Evolutionary conservation across 1,140 invertebrate genomes (phyloP).

Genomic region (Nasonia vitripennis): DNA sequence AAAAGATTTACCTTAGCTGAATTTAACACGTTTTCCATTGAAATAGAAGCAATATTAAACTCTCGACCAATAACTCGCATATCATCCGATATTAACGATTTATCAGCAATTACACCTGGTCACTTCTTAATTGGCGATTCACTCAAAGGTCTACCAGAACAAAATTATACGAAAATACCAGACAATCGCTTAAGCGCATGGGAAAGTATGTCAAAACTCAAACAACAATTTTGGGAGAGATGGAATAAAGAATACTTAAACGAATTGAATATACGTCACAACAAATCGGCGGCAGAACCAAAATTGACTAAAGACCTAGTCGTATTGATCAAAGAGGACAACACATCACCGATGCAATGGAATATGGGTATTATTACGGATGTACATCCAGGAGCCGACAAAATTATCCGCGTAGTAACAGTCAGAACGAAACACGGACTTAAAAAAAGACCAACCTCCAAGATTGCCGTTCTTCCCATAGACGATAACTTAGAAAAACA

Average conservation of each 20-base stretch:
- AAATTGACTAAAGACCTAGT: not conserved
- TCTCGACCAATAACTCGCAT: not conserved
- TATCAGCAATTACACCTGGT: not conserved
- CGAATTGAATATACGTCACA: not conserved
- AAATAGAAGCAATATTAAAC: not conserved
- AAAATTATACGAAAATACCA: not conserved
- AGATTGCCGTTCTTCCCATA: not conserved
- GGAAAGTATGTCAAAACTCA: not conserved
- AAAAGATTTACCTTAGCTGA: not conserved
- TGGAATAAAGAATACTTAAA: slow-evolving; percentile 34
- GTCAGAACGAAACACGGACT: no score
- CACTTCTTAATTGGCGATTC: slow-evolving; percentile 25
- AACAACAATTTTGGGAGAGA: slow-evolving; percentile 21
- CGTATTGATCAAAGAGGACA: not conserved
- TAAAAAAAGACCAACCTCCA: not conserved
- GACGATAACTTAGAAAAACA: not conserved
- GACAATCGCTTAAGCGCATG: not conserved
- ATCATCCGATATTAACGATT: not conserved
- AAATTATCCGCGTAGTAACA: no score
- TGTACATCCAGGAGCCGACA: not conserved
- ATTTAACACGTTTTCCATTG: slow-evolving; percentile 1
- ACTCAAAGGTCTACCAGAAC: not conserved
- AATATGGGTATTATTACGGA: not conserved
- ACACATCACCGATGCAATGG: not conserved
- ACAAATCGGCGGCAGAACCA: not conserved